Percentiles rank a stretch among this genome's conserved stretches.
These are phyloP conservation scores for Smutsia gigantea DNA, from an alignment of 2,797 vertebrate species.

Conservation along the genomic window DNA sequence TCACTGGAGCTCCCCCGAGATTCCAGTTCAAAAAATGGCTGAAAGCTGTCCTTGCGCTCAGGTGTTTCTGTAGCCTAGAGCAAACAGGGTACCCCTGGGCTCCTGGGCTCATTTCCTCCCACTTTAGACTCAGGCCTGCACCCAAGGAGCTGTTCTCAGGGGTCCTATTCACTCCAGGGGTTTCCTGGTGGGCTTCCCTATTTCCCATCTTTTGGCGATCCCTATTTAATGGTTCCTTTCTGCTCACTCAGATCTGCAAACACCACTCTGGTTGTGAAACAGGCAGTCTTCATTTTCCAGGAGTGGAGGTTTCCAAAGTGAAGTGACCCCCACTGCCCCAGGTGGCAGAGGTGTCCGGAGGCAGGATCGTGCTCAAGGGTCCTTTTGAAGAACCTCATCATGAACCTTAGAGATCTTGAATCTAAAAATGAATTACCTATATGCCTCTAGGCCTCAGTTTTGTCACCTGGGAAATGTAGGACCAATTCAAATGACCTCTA, in stretches of 20 bases:
- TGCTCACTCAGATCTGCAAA: too few relatives aligned
- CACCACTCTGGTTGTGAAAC: background rate
- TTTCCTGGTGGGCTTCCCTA: background rate
- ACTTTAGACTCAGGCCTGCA: background rate
- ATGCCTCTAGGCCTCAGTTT: background rate
- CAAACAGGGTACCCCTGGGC: background rate
- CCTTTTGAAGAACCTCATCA: background rate
- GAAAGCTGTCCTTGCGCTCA: background rate
- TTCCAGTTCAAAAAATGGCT: background rate
- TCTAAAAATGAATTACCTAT: background rate
- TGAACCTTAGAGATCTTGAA: background rate
- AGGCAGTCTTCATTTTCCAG: rapidly evolving
- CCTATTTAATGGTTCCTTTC: background rate
- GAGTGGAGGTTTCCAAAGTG: background rate
- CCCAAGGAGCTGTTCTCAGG: background rate
- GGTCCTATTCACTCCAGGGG: background rate
- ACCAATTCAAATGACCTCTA: background rate
- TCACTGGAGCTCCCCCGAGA: background rate
- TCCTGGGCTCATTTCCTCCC: background rate
- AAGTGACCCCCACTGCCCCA: background rate
- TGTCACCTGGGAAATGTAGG: background rate
- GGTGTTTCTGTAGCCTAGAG: background rate
- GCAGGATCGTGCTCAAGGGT: rapidly evolving
- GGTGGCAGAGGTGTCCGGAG: background rate
- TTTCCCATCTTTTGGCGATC: background rate